A percentile compares a stretch with the other conserved stretches of the same genome.
phyloP scores from a whole-genome alignment of 2,888 invertebrate genomes.

The Miltochrista miniata region DNA sequence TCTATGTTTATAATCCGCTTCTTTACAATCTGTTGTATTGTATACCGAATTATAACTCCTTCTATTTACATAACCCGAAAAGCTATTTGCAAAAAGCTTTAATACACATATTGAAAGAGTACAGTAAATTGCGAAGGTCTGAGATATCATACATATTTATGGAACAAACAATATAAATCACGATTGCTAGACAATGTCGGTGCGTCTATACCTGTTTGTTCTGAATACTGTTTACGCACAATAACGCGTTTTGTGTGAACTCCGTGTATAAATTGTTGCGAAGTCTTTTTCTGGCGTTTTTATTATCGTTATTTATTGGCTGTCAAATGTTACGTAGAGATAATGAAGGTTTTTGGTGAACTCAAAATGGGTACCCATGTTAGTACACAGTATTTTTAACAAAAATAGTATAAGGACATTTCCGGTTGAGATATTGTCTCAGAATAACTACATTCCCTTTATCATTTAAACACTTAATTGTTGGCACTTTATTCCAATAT shows the following conservation, averaged over 20 bases:
- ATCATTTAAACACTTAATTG: too few species aligned
- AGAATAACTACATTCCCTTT: too few species aligned
- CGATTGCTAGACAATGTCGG: slow-evolving; percentile 35
- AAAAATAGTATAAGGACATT: too few species aligned
- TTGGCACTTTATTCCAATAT: too few species aligned
- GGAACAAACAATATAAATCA: slow-evolving; percentile 43
- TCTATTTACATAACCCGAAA: too few species aligned
- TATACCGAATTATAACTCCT: too few species aligned
- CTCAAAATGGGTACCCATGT: too few species aligned
- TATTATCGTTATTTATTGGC: slow-evolving; percentile 14
- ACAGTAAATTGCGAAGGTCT: neutral
- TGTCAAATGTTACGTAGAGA: slow-evolving; percentile 6
- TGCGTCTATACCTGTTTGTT: slow-evolving; percentile 33
- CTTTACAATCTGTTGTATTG: too few species aligned
- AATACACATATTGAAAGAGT: slow-evolving; percentile 6
- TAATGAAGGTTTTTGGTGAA: neutral
- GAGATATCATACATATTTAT: slow-evolving; percentile 22
- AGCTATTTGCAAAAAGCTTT: neutral
- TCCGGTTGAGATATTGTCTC: too few species aligned
- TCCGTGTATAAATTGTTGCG: slow-evolving; percentile 16
- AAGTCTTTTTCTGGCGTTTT: slow-evolving; percentile 17
- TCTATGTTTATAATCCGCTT: too few species aligned
- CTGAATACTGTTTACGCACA: slow-evolving; percentile 42
- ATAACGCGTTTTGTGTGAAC: slow-evolving; percentile 37
- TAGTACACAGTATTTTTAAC: too few species aligned